Conservation (phyloP, 1,140 invertebrate genomes). For the Chrysomallon squamiferum region DNA sequence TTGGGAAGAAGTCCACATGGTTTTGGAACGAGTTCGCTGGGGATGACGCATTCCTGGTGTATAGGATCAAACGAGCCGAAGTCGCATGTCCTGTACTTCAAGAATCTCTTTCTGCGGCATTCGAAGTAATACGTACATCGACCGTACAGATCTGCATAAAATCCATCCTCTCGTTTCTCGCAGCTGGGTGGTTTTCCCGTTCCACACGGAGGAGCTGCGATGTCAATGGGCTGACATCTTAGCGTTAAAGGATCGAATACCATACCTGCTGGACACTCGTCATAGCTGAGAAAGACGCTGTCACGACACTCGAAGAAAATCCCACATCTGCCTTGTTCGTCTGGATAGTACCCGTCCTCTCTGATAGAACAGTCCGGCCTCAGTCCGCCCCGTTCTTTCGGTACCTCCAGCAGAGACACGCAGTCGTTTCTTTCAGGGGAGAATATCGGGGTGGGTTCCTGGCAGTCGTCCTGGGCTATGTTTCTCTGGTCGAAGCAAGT, state of each 20-base stretch:
- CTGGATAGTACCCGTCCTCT: slow-evolving; percentile 30
- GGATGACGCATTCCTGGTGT: slow-evolving; percentile 25
- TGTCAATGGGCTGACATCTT: slow-evolving; percentile 19
- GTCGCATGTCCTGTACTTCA: slow-evolving; percentile 26
- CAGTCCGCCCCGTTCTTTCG: slow-evolving; percentile 25
- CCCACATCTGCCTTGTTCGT: slow-evolving; percentile 36
- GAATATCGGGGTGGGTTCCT: slow-evolving; percentile 27
- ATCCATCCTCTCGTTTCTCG: slow-evolving; percentile 21
- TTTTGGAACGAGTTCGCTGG: slow-evolving; percentile 13
- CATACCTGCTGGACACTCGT: slow-evolving; percentile 25
- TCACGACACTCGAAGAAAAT: slow-evolving; percentile 32
- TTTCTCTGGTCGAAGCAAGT: slow-evolving; percentile 33
- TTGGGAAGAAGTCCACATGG: slow-evolving; percentile 32
- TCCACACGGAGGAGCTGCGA: slow-evolving; percentile 27
- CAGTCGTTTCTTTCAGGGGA: slow-evolving; percentile 30
- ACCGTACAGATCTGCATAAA: slow-evolving; percentile 31
- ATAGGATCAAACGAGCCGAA: slow-evolving; percentile 27
- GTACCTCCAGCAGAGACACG: slow-evolving; percentile 31
- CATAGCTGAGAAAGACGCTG: slow-evolving; percentile 19
- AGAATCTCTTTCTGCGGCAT: slow-evolving; percentile 19
- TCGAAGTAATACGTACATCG: slow-evolving; percentile 35
- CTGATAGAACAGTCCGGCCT: slow-evolving; percentile 22
- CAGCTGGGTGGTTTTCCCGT: slow-evolving; percentile 23
- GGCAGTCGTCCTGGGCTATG: slow-evolving; percentile 35
- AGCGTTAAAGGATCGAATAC: slow-evolving; percentile 29